These are phyloP conservation scores for Leptopilina drosophilae DNA, from an alignment of 2,888 invertebrate species.

Conservation along the genomic window DNA sequence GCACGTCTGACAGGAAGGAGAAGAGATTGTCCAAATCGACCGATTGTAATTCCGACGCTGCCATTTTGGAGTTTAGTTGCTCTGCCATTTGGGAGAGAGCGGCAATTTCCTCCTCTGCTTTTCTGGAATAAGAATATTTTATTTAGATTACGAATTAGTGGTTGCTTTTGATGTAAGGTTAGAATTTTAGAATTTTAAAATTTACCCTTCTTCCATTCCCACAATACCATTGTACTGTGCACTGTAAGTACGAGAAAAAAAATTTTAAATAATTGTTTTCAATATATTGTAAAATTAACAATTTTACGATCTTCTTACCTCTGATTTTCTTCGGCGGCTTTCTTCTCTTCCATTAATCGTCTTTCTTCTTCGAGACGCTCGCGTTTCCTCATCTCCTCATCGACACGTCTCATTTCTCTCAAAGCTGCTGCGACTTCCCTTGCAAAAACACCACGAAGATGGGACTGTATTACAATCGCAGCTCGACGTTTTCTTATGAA, in stretches of 20 bases:
- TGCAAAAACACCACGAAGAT: constrained; percentile 92
- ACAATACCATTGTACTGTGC: constrained; percentile 79
- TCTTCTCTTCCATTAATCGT: constrained; percentile 79
- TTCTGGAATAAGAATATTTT: constrained; percentile 76
- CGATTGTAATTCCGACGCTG: constrained; percentile 81
- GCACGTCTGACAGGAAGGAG: constrained; percentile 91
- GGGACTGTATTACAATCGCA: constrained; percentile 90
- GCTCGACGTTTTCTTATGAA: constrained; percentile 90
- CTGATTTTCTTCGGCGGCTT: constrained; percentile 82
- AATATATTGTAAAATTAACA: constrained; percentile 10
- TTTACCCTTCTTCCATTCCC: constrained; percentile 79
- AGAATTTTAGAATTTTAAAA: constrained; percentile 54
- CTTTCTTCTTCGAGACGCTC: constrained; percentile 86
- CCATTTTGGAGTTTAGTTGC: constrained; percentile 82
- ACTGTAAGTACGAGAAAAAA: constrained; percentile 73
- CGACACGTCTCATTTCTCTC: constrained; percentile 90
- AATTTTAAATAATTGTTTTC: background rate
- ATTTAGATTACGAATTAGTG: background rate
- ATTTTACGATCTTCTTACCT: constrained; percentile 76
- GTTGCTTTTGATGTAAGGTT: too few relatives aligned
- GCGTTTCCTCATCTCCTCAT: constrained; percentile 90
- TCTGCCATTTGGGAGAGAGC: constrained; percentile 86
- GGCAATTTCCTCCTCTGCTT: constrained; percentile 84
- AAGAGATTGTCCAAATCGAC: constrained; percentile 94
- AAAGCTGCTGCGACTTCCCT: constrained; percentile 92